Evolutionary conservation across 2,888 invertebrate genomes (phyloP), one percentile per base, ranked within the genome.

Genomic region (Chrysolina haemoptera): DNA sequence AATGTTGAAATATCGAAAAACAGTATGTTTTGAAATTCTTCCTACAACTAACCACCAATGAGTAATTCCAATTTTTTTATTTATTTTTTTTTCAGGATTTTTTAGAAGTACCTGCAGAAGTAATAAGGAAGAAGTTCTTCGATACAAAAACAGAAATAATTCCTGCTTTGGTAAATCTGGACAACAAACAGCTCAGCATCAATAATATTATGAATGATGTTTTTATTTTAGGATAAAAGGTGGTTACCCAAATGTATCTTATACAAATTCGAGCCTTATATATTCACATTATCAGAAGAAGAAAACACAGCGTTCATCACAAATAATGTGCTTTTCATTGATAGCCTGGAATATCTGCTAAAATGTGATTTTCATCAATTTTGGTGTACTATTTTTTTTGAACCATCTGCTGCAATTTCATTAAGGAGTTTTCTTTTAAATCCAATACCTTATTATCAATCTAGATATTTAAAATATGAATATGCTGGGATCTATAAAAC

Each of bases 401-500:
- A 87, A 72, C 83, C 85, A 5, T 79, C 81, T 55, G 81, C 85
- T 62, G 73, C 73, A 14, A 70, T 77, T 64, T 77, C 82, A 55
- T 77, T 88, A 63, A 83, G 84, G 70, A 85, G 86, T 78, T 88
- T 87, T 76, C 71, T 88, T 46, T 76, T 82, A 72, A 83, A 84
- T 75, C 84, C 87, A 20, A 79, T 86, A 71, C 85, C 89, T n/a
- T 81, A 87, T 66, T 88, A 89, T 76, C 82, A 88, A 55, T 77
- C 88, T 40, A 73, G 80, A 68, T 79, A 84, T 76, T 80, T 87
- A 22, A 87, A 90, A 59, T 86, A 89, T 4, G 86, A 87, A 70
- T 88, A 89, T 1, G 86, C 89, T 73, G 85, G 86, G 20, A 75
- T 92, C 9, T 92, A 92, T 76, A 89, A 89, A 62, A 89, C 92